A percentile compares a stretch with the other conserved stretches of the same genome.
Evolutionary conservation across 2,113 vertebrate genomes (phyloP).

Genomic region (Eudorcas thomsonii): DNA sequence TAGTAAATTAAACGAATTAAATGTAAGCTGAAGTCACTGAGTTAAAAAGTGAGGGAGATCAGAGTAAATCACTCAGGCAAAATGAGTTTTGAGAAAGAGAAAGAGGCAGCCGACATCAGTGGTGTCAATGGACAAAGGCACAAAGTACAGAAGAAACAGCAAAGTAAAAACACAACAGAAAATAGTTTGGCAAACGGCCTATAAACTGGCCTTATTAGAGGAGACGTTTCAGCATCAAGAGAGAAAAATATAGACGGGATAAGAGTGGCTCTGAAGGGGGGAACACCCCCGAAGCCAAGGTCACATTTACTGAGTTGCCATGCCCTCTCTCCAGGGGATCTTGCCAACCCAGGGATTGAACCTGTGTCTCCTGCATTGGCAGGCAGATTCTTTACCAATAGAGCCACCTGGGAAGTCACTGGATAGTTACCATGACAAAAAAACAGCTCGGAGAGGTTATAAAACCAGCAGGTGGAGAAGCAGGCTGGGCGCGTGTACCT

Average conservation of each 20-base stretch:
- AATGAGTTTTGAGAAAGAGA: not conserved
- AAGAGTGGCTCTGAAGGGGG: not conserved
- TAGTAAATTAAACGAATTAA: not conserved
- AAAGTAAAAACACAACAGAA: conserved; percentile 6
- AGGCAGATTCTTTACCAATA: not conserved
- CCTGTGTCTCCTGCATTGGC: not conserved
- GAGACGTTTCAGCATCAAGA: not conserved
- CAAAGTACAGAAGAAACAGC: not conserved
- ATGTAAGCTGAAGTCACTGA: conserved; percentile 9
- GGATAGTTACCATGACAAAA: not conserved
- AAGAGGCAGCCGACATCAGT: not conserved
- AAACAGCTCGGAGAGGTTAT: not conserved
- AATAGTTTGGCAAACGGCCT: not conserved
- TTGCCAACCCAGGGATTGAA: not conserved
- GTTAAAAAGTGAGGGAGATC: not conserved
- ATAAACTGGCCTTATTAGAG: not conserved
- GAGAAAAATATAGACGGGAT: not conserved
- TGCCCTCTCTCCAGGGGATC: not conserved
- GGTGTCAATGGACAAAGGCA: not conserved
- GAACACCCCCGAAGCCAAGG: not conserved
- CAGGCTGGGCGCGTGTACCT: not conserved
- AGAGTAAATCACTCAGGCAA: not conserved
- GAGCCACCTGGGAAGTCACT: not conserved
- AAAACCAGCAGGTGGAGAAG: not conserved
- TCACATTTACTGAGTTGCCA: not conserved